phyloP scores from a whole-genome alignment of 2,888 invertebrate genomes.

The Ectemnius cavifrons region DNA sequence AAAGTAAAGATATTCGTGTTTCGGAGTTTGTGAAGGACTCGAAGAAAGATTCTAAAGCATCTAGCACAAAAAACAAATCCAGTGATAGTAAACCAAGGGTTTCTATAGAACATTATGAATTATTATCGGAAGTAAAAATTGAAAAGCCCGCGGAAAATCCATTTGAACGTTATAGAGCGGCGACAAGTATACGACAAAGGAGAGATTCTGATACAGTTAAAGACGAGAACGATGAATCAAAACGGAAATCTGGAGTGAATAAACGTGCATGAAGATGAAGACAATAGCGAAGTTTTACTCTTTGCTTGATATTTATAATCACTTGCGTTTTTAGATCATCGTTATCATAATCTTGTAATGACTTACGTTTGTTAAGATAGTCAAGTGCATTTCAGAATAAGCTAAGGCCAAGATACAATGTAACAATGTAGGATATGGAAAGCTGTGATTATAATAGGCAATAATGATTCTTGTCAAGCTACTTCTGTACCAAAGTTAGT shows the following conservation, averaged over 20 bases:
- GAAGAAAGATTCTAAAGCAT: background rate
- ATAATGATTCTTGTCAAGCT: background rate
- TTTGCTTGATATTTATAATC: background rate
- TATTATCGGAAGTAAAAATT: slow-evolving; percentile 59
- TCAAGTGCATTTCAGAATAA: background rate
- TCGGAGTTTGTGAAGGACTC: background rate
- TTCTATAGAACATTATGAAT: slow-evolving; percentile 57
- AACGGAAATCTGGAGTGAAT: background rate
- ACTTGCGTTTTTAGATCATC: background rate
- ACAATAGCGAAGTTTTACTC: background rate
- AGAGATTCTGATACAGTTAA: background rate
- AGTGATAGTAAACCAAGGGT: slow-evolving; percentile 54
- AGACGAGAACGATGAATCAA: background rate
- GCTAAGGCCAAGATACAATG: slow-evolving; percentile 2
- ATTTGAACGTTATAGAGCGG: slow-evolving; percentile 60
- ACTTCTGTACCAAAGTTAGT: background rate
- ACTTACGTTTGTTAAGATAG: background rate
- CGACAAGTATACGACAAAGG: slow-evolving; percentile 25
- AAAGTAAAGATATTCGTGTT: background rate
- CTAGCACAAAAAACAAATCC: background rate
- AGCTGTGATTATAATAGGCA: slow-evolving; percentile 4
- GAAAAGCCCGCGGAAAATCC: slow-evolving; percentile 62
- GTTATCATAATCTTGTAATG: background rate
- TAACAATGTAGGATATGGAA: background rate
- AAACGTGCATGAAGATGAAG: background rate